Base-by-base conservation (phyloP, 2,113 vertebrate genomes). In the Garra rufa region DNA sequence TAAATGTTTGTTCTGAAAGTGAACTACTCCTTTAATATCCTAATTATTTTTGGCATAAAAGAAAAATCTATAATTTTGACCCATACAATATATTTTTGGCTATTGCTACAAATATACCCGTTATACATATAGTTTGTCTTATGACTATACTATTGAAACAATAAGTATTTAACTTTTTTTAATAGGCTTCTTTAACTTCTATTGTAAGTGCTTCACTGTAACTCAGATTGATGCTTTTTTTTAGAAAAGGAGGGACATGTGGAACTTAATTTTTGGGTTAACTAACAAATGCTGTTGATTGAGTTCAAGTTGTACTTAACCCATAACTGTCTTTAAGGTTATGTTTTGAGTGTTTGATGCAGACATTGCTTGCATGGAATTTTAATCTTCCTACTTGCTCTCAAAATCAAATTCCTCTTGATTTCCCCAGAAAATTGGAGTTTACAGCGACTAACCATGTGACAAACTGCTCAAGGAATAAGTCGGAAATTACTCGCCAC, bases 371-470 rank as follows among this genome's bases (percentile, higher is more conserved):
- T 30, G 15, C 55, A 57, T 78, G 38, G 67, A 79, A 21, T 55
- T 55, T 38, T 78, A 75, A 77, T 84, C 44, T 77, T 76, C 15
- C 48, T 26, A 26, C 43, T 67, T 83, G 65, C n/a, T 48, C 44
- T 73, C 24, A 57, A 80, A 76, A 80, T 46, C 7, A 28, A 48
- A 81, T 59, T 67, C 50, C 41, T 70, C 38, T 50, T 88, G 38
- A 78, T 83, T 82, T 67, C 24, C 77, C 21, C 19, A 34, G 19
- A 79, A 85, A 85, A 41, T 28, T 38, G 34, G 28, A 59, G 48
- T 82, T 65, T 52, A 76, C 70, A 38, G 70, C 67, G 46, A 41
- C 84, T 61, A 65, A 67, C 44, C 50, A 76, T 69, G 75, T 70
- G 74, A 74, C 14, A 84, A 76, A 76, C 75, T 34, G 28, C 48